These are phyloP conservation scores for Hyalella azteca DNA, from an alignment of 2,888 invertebrate genomes.

Conservation along the genomic window DNA sequence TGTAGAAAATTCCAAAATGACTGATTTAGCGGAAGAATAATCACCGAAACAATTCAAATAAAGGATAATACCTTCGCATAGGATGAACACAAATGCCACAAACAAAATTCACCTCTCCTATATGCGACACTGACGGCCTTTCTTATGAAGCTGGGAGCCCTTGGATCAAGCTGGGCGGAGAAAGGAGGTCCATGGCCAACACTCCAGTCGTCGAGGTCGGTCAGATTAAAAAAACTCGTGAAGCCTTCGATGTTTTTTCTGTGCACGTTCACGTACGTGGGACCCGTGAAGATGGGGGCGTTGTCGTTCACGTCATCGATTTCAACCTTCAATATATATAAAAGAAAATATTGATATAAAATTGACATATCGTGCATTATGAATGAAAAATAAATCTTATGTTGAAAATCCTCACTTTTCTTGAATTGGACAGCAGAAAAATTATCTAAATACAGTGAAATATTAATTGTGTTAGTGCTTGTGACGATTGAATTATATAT, in stretches of 20 bases:
- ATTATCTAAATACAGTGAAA: too few relatives aligned
- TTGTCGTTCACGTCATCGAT: constrained; percentile 41
- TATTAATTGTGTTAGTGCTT: too few relatives aligned
- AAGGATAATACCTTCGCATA: too few relatives aligned
- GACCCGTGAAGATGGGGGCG: constrained; percentile 12
- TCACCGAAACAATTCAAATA: too few relatives aligned
- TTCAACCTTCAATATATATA: constrained; percentile 3
- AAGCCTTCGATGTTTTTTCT: background rate
- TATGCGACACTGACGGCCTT: constrained; percentile 1
- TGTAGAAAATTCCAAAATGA: too few relatives aligned
- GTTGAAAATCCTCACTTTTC: too few relatives aligned
- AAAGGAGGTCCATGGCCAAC: constrained; percentile 51
- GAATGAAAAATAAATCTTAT: too few relatives aligned
- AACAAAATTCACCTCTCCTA: background rate
- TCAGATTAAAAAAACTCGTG: constrained; percentile 22
- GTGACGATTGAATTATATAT: too few relatives aligned
- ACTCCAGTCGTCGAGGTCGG: constrained; percentile 47
- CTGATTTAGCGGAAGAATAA: too few relatives aligned
- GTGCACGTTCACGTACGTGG: constrained; percentile 34
- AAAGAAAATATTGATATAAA: background rate
- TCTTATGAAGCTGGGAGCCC: constrained; percentile 12
- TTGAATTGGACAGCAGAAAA: too few relatives aligned
- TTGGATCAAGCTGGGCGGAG: constrained; percentile 32
- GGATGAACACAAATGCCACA: too few relatives aligned
- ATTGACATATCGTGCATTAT: too few relatives aligned